phyloP scores from a whole-genome alignment of 2,113 vertebrate genomes.

The Oryzias melastigma region DNA sequence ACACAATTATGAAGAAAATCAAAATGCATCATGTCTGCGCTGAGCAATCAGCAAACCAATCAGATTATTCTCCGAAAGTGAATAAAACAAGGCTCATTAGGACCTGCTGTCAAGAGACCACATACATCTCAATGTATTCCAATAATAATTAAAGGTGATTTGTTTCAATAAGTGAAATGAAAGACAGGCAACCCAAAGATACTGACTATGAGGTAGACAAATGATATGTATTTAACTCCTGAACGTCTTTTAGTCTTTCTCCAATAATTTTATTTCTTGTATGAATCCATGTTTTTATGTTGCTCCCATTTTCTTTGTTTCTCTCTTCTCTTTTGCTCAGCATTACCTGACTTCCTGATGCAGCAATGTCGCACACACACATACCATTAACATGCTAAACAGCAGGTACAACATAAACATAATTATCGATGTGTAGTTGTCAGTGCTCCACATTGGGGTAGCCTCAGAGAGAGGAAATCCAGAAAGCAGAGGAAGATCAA shows the following conservation, averaged over 20 bases:
- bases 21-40: no score
- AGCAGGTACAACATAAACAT: slow-evolving; percentile 1
- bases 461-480: slow-evolving; percentile 15
- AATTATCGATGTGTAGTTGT: neutral
- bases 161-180: no score
- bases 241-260: slow-evolving; percentile 2
- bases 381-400: slow-evolving; percentile 13
- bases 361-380: slow-evolving; percentile 29
- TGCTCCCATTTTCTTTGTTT: neutral
- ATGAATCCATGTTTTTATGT: neutral
- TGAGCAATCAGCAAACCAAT: no score
- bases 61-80: no score
- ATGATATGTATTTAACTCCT: slow-evolving; percentile 10
- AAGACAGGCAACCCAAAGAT: no score
- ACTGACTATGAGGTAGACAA: no score
- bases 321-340: slow-evolving; percentile 5
- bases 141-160: no score
- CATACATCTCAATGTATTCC: no score
- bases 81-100: no score
- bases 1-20: no score
- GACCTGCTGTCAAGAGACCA: no score
- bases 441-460: slow-evolving; percentile 17
- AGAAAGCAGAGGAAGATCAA: slow-evolving; percentile 17
- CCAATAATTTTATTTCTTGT: neutral
- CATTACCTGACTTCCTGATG: slow-evolving; percentile 28